Percentiles rank a stretch among this genome's conserved stretches.
phyloP scores from a whole-genome alignment of 2,888 invertebrate genomes.

The Megaustenia siamemsis region DNA sequence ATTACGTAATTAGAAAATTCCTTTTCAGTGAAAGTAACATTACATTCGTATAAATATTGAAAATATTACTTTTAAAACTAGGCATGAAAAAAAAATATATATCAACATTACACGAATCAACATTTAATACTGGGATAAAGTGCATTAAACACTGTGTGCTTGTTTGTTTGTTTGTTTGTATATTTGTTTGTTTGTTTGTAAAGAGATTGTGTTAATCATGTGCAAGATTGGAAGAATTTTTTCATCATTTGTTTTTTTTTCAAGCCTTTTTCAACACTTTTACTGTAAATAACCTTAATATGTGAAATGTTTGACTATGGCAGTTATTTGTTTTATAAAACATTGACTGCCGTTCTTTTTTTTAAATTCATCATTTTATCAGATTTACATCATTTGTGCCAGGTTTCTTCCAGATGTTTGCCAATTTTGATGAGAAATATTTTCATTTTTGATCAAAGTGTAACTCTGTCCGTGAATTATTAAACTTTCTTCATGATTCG shows the following conservation, averaged over 20 bases:
- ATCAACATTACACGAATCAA: no score
- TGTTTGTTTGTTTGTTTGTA: no score
- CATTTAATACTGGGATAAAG: no score
- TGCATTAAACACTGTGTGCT: no score
- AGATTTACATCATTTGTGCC: not conserved
- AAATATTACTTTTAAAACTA: no score
- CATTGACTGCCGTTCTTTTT: not conserved
- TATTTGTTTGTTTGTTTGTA: not conserved
- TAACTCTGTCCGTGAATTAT: not conserved
- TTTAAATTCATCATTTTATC: not conserved
- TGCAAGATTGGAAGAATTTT: not conserved
- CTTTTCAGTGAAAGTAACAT: no score
- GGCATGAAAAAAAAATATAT: no score
- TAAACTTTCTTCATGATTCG: conserved; percentile 17
- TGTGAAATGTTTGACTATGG: not conserved
- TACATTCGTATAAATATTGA: no score
- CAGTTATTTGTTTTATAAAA: not conserved
- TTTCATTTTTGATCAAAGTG: not conserved
- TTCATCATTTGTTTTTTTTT: no score
- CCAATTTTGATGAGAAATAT: not conserved
- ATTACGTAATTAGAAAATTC: no score
- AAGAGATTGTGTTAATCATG: not conserved
- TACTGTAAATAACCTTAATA: conserved; percentile 2
- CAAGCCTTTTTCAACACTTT: not conserved
- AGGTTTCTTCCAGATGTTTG: conserved; percentile 26